A percentile compares a stretch with the other conserved stretches of the same genome.
Evolutionary conservation across 2,113 vertebrate genomes (phyloP).

Genomic region (Ammodytes dubius): DNA sequence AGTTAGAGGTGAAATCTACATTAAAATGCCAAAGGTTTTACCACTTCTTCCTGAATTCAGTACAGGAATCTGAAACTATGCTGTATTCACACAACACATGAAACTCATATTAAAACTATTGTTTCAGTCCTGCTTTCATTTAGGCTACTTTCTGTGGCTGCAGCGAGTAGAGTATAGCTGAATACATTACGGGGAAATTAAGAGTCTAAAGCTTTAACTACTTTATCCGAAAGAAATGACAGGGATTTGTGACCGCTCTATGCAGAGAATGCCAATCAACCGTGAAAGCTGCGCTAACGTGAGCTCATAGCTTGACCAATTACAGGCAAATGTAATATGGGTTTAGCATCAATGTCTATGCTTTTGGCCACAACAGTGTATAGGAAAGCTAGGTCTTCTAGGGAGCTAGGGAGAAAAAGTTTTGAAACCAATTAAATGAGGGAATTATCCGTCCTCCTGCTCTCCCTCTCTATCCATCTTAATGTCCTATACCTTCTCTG

Average conservation of each 20-base stretch:
- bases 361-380: slow-evolving; percentile 45
- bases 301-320: slow-evolving; percentile 51
- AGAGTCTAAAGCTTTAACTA: slow-evolving; percentile 35
- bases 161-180: not conserved
- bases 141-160: slow-evolving; percentile 9
- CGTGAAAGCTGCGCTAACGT: slow-evolving; percentile 45
- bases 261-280: slow-evolving; percentile 52
- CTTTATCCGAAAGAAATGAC: slow-evolving; percentile 45
- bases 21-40: not conserved
- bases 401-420: slow-evolving; percentile 28
- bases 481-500: slow-evolving; percentile 30
- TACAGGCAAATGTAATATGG: slow-evolving; percentile 50
- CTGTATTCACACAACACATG: not conserved
- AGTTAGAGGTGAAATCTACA: not conserved
- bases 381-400: slow-evolving; percentile 25
- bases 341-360: slow-evolving; percentile 45
- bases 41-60: not conserved
- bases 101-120: not conserved
- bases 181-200: slow-evolving; percentile 43
- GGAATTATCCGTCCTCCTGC: slow-evolving; percentile 42
- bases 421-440: slow-evolving; percentile 63
- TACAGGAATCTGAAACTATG: not conserved
- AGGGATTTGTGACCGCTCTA: slow-evolving; percentile 51
- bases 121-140: slow-evolving; percentile 18
- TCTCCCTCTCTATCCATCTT: slow-evolving; percentile 27